phyloP scores from a whole-genome alignment of 2,113 vertebrate species.

The Myiagra hebetior region DNA sequence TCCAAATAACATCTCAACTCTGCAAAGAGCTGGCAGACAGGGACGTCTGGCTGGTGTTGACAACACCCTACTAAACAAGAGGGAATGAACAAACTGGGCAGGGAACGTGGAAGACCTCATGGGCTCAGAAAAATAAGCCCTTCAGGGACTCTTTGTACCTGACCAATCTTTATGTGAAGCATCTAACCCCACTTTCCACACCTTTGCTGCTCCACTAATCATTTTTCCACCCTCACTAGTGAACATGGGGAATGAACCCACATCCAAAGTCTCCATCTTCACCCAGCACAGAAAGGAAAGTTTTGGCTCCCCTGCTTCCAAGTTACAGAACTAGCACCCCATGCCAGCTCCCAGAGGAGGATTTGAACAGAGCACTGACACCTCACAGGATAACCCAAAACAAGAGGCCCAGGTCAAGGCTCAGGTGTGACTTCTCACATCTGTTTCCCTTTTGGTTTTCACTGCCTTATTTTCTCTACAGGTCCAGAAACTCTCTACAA shows the following conservation, averaged over 20 bases:
- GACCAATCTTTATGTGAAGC: not conserved
- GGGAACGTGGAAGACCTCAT: not conserved
- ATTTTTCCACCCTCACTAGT: not conserved
- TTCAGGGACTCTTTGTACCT: not conserved
- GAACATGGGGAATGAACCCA: fast-evolving
- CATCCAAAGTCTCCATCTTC: not conserved
- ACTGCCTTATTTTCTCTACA: not conserved
- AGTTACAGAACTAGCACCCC: not conserved
- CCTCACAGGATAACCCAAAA: not conserved
- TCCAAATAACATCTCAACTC: not conserved
- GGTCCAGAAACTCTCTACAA: not conserved
- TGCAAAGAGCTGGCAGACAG: not conserved
- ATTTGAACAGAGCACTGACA: not conserved
- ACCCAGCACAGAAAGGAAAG: not conserved
- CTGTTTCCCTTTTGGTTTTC: not conserved
- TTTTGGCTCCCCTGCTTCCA: fast-evolving
- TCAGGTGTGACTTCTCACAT: not conserved
- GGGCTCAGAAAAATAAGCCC: not conserved
- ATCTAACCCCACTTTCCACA: not conserved
- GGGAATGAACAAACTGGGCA: not conserved
- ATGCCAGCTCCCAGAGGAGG: not conserved
- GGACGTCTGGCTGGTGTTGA: not conserved
- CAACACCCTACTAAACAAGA: not conserved
- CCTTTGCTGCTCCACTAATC: not conserved
- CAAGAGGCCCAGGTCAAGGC: not conserved